These are phyloP conservation scores for Lagocephalus sceleratus DNA, from an alignment of 2,797 vertebrate species.

Conservation along the genomic window DNA sequence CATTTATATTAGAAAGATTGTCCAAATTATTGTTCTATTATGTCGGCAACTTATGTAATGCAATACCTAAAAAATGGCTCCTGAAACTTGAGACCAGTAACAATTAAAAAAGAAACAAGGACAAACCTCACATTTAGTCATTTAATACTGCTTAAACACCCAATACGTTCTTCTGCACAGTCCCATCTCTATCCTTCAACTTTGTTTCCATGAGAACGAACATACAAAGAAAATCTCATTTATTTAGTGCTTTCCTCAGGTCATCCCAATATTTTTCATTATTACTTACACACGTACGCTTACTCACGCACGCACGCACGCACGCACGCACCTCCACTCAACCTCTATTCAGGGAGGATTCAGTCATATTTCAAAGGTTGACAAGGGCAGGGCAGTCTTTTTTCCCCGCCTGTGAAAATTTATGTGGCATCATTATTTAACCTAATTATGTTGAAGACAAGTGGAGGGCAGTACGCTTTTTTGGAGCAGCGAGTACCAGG, in stretches of 20 bases:
- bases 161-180: background rate
- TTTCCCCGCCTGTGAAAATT: slow-evolving; percentile 52
- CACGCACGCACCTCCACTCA: slow-evolving; percentile 23
- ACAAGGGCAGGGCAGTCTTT: background rate
- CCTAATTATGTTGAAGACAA: slow-evolving; percentile 57
- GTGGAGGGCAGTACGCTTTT: slow-evolving; percentile 57
- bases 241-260: background rate
- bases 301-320: slow-evolving; percentile 4
- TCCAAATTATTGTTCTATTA: too few relatives aligned
- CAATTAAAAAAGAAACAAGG: too few relatives aligned
- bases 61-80: too few relatives aligned
- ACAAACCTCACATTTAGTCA: too few relatives aligned
- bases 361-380: slow-evolving; percentile 56
- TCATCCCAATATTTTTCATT: background rate
- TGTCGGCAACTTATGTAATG: too few relatives aligned
- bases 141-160: too few relatives aligned
- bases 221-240: too few relatives aligned
- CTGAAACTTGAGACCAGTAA: too few relatives aligned
- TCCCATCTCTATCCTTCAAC: background rate
- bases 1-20: too few relatives aligned
- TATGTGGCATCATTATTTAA: slow-evolving; percentile 71
- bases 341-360: slow-evolving; percentile 39
- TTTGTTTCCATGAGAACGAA: too few relatives aligned
- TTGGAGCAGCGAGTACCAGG: slow-evolving; percentile 33
- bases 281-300: background rate